Conservation (phyloP, 1,140 invertebrate species). For the Drosophila kepulauana region DNA sequence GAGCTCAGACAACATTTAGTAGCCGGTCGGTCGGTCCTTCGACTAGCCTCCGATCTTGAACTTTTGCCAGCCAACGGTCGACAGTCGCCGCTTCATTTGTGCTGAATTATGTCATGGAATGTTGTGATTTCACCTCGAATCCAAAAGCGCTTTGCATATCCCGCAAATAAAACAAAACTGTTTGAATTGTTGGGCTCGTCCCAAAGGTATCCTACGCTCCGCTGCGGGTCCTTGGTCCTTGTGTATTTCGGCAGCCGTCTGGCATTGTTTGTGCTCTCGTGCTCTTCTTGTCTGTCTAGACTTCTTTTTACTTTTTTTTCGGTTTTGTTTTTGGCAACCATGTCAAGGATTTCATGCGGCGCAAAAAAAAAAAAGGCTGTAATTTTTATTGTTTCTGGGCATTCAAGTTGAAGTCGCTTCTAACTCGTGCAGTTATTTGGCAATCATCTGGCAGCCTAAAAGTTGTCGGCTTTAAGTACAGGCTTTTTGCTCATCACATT, state of each 20-base stretch:
- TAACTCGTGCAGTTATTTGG: conserved; percentile 50
- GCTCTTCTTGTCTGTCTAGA: conserved; percentile 56
- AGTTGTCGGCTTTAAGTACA: neutral
- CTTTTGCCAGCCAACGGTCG: conserved; percentile 11
- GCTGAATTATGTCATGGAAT: conserved; percentile 65
- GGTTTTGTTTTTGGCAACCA: conserved; percentile 59
- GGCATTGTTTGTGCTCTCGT: conserved; percentile 62
- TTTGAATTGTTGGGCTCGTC: conserved; percentile 1
- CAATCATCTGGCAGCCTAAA: conserved; percentile 13
- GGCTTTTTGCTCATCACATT: conserved; percentile 12
- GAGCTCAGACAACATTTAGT: conserved; percentile 52
- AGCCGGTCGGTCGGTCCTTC: conserved; percentile 7
- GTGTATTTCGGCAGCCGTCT: conserved; percentile 33
- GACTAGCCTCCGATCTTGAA: conserved; percentile 53
- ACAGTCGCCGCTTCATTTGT: conserved; percentile 43
- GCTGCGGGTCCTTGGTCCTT: conserved; percentile 22
- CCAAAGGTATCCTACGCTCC: conserved; percentile 48
- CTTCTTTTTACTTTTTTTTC: conserved; percentile 3
- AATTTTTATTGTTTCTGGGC: conserved; percentile 68
- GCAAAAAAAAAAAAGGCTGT: conserved; percentile 42
- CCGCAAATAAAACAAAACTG: neutral
- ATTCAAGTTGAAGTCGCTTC: conserved; percentile 31
- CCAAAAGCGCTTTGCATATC: conserved; percentile 55
- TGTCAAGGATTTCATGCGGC: conserved; percentile 55
- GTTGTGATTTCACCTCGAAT: conserved; percentile 36